Evolutionary conservation across 2,888 invertebrate genomes (phyloP).

Genomic region (Endomychus coccineus): DNA sequence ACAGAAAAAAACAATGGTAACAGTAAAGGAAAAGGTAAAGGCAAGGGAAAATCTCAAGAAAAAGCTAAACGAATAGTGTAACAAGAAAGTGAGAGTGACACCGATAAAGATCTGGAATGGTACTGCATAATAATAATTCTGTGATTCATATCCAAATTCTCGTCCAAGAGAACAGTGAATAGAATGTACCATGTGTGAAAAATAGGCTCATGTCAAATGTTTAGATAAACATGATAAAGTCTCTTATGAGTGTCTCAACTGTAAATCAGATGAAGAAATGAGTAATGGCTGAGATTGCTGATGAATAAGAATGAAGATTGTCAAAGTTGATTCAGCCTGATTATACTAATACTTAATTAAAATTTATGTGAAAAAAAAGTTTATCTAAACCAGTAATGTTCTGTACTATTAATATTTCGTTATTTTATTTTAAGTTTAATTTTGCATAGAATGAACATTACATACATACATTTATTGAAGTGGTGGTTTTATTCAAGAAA

Average conservation of each 20-base stretch:
- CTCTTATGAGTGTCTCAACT: constrained; percentile 4
- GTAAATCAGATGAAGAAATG: constrained; percentile 3
- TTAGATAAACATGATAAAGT: not conserved
- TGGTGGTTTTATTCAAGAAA: no score
- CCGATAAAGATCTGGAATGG: constrained; percentile 5
- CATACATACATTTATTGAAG: no score
- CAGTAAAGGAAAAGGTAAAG: not conserved
- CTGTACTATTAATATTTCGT: no score
- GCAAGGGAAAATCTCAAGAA: constrained; percentile 3
- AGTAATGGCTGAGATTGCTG: no score
- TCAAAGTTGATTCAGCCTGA: constrained; percentile 1
- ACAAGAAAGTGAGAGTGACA: constrained; percentile 1
- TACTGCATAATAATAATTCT: constrained; percentile 5
- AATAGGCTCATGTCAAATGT: constrained; percentile 6
- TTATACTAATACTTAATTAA: no score
- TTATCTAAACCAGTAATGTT: no score
- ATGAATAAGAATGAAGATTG: constrained; percentile 4
- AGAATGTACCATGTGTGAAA: constrained; percentile 5
- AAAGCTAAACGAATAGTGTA: not conserved
- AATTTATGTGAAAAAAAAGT: no score
- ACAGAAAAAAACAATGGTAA: constrained; percentile 2
- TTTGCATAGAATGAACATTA: no score
- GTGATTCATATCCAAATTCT: constrained; percentile 6
- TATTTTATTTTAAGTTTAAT: no score
- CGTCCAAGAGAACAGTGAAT: constrained; percentile 5